Percentiles rank a stretch among this genome's conserved stretches.
These are phyloP conservation scores for Agonopterix subpropinquella DNA, from an alignment of 2,888 invertebrate genomes.

Conservation along the genomic window DNA sequence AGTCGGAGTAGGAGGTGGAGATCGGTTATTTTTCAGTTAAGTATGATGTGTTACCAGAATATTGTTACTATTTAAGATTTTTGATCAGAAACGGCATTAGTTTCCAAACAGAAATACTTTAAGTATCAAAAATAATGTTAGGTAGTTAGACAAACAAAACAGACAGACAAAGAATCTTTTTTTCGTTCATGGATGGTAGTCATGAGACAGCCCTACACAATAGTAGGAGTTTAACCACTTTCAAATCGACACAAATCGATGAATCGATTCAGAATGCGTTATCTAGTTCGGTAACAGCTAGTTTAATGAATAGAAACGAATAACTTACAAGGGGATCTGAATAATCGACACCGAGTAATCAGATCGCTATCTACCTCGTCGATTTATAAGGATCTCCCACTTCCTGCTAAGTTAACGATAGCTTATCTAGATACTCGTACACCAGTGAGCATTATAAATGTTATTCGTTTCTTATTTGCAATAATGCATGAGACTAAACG, in stretches of 20 bases:
- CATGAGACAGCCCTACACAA: slow-evolving; percentile 31
- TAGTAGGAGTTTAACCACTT: slow-evolving; percentile 41
- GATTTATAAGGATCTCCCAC: slow-evolving; percentile 64
- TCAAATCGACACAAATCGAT: slow-evolving; percentile 47
- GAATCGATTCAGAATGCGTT: slow-evolving; percentile 58
- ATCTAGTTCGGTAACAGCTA: slow-evolving; percentile 51
- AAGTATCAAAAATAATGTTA: too few species aligned
- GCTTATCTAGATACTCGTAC: slow-evolving; percentile 13
- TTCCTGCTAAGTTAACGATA: slow-evolving; percentile 38
- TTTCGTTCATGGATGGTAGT: too few species aligned
- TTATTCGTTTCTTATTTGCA: slow-evolving; percentile 6
- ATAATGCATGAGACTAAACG: too few species aligned
- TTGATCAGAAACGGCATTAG: too few species aligned
- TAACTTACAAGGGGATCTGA: slow-evolving; percentile 66
- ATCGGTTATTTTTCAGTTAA: too few species aligned
- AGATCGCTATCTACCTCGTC: slow-evolving; percentile 60
- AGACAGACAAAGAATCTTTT: too few species aligned
- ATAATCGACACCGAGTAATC: slow-evolving; percentile 71
- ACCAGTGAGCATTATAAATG: slow-evolving; percentile 14
- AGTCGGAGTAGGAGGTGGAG: too few species aligned
- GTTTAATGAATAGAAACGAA: slow-evolving; percentile 69
- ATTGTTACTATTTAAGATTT: too few species aligned
- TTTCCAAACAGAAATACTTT: too few species aligned
- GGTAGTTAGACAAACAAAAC: too few species aligned
- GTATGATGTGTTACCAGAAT: too few species aligned